Evolutionary conservation across 2,888 invertebrate genomes (phyloP).

Genomic region (Gibbula magus): DNA sequence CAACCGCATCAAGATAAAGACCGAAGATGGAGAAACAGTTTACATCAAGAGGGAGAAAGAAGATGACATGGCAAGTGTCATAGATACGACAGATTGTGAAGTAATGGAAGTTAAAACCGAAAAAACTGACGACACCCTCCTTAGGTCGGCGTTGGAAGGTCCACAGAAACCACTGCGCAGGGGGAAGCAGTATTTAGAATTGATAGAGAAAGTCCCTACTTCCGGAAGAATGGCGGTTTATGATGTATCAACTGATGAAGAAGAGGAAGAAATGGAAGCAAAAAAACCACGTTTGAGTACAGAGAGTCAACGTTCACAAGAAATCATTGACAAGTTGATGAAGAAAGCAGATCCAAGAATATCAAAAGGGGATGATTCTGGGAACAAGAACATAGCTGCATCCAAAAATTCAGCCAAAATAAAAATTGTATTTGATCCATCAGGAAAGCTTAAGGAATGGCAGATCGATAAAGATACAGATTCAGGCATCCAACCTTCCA

Average conservation of each 20-base stretch:
- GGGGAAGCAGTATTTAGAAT: no score
- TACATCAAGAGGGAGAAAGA: neutral
- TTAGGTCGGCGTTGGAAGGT: neutral
- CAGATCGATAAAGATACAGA: neutral
- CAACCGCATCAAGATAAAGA: neutral
- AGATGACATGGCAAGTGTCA: neutral
- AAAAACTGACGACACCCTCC: neutral
- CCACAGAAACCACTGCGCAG: no score
- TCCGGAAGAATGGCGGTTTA: no score
- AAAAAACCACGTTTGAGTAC: neutral
- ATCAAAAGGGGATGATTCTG: no score
- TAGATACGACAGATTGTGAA: no score
- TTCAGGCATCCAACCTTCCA: neutral
- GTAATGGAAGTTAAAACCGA: neutral
- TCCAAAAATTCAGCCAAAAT: neutral
- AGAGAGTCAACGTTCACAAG: no score
- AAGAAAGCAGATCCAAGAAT: no score
- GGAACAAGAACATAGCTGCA: no score
- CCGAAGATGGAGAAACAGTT: neutral
- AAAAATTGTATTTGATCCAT: neutral
- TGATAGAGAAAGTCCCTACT: no score
- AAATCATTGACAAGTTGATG: no score
- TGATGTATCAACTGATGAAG: neutral
- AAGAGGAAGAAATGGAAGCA: neutral
- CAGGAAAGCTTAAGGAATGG: slow-evolving; percentile 13